These are phyloP conservation scores for Parnassius smintheus DNA, from an alignment of 2,888 invertebrate species.

Conservation along the genomic window DNA sequence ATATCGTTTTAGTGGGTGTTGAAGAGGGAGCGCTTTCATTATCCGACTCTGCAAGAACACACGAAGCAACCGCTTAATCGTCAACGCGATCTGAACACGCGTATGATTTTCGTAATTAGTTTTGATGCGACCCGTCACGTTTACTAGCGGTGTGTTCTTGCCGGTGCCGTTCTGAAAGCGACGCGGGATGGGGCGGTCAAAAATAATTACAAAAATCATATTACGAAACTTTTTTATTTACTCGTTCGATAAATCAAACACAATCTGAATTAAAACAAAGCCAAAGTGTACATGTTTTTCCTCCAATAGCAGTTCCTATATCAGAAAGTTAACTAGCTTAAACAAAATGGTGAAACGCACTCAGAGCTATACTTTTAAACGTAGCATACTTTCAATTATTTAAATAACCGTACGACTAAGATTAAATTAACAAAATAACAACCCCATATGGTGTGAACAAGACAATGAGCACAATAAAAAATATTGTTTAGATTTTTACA, in stretches of 20 bases:
- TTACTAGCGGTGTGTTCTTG: conserved; percentile 68
- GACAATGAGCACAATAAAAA: conserved; percentile 30
- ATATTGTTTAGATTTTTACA: conserved; percentile 6
- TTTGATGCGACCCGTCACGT: conserved; percentile 68
- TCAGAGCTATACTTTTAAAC: conserved; percentile 46
- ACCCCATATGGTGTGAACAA: conserved; percentile 67
- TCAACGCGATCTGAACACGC: conserved; percentile 32
- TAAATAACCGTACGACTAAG: conserved; percentile 69
- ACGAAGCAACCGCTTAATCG: conserved; percentile 65
- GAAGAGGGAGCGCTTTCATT: conserved; percentile 85
- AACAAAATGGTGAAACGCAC: conserved; percentile 68
- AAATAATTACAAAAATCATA: conserved; percentile 81
- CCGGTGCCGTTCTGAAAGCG: conserved; percentile 60
- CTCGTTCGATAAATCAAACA: conserved; percentile 77
- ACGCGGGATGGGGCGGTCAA: conserved; percentile 64
- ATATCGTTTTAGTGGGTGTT: conserved; percentile 77
- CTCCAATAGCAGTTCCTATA: conserved; percentile 66
- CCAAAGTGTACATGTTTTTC: conserved; percentile 62
- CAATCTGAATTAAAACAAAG: conserved; percentile 75
- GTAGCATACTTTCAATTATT: conserved; percentile 66
- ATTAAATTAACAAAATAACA: conserved; percentile 71
- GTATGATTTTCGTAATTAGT: conserved; percentile 78
- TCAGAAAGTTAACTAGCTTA: conserved; percentile 69
- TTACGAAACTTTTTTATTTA: conserved; percentile 79
- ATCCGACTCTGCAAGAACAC: conserved; percentile 91